Percentiles rank a stretch among this genome's conserved stretches.
Evolutionary conservation across 2,113 vertebrate genomes (phyloP).

Genomic region (Bujurquina vittata): DNA sequence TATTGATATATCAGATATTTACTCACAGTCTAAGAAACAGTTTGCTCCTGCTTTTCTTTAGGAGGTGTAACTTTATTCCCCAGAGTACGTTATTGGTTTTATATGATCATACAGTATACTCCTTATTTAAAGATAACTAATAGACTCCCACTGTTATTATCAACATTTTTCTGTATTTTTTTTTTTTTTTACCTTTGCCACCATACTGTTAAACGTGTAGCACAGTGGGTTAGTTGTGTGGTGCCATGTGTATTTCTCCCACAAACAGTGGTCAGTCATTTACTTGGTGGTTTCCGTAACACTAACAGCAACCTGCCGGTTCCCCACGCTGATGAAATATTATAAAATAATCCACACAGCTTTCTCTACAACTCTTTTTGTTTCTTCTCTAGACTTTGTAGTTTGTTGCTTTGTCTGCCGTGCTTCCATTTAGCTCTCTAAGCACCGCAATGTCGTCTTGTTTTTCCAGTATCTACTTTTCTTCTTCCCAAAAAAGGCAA

Average conservation of each 20-base stretch:
- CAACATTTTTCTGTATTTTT: background rate
- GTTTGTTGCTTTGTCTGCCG: slow-evolving; percentile 21
- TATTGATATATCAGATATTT: slow-evolving; percentile 70
- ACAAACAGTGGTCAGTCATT: slow-evolving; percentile 32
- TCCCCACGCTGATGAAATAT: background rate
- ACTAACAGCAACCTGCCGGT: background rate
- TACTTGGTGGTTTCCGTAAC: slow-evolving; percentile 29
- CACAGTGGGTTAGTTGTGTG: background rate
- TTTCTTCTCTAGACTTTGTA: slow-evolving; percentile 17
- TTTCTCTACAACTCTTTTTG: slow-evolving; percentile 22
- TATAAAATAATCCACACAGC: slow-evolving; percentile 5
- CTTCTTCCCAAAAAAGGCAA: slow-evolving; percentile 36
- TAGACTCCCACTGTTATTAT: no score
- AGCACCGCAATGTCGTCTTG: background rate
- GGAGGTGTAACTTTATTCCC: slow-evolving; percentile 33
- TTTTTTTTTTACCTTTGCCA: slow-evolving; percentile 8
- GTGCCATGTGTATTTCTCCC: slow-evolving; percentile 5
- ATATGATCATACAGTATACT: slow-evolving; percentile 44
- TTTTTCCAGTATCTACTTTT: slow-evolving; percentile 23
- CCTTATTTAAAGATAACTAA: slow-evolving; percentile 13
- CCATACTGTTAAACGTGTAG: slow-evolving; percentile 3
- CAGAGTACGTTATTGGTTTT: slow-evolving; percentile 37
- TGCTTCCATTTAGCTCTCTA: slow-evolving; percentile 27
- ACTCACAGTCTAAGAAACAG: slow-evolving; percentile 50
- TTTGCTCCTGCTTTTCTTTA: slow-evolving; percentile 34